phyloP scores from a whole-genome alignment of 2,888 invertebrate species.

The Callimorpha dominula region DNA sequence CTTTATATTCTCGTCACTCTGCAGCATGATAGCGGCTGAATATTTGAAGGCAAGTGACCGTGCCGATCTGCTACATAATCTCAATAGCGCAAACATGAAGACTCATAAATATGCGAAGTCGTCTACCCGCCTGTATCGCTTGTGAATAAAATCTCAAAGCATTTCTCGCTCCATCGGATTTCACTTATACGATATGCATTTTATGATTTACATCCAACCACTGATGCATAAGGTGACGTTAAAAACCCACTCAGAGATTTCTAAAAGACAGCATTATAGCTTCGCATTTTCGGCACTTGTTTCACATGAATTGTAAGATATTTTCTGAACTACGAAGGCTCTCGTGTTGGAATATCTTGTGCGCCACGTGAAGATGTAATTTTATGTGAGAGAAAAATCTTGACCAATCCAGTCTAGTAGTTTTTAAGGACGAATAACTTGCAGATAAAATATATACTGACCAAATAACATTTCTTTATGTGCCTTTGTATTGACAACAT shows the following conservation, averaged over 20 bases:
- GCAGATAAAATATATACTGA: neutral
- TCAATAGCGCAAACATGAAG: slow-evolving; percentile 50
- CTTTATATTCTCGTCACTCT: slow-evolving; percentile 47
- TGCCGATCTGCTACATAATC: slow-evolving; percentile 45
- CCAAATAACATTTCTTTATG: too few species aligned
- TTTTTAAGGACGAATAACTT: slow-evolving; percentile 17
- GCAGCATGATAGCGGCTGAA: slow-evolving; percentile 37
- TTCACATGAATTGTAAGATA: slow-evolving; percentile 37
- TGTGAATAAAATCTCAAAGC: slow-evolving; percentile 65
- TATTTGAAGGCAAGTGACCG: slow-evolving; percentile 52
- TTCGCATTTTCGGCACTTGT: slow-evolving; percentile 33
- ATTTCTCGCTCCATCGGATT: slow-evolving; percentile 65
- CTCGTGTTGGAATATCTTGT: slow-evolving; percentile 35
- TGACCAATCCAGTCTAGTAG: slow-evolving; percentile 26
- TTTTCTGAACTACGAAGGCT: slow-evolving; percentile 40
- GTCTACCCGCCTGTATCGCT: slow-evolving; percentile 42
- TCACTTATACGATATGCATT: slow-evolving; percentile 70
- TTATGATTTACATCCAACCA: slow-evolving; percentile 46
- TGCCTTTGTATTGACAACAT: too few species aligned
- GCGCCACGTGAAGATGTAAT: slow-evolving; percentile 36
- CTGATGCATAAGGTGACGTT: slow-evolving; percentile 27
- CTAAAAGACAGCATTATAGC: slow-evolving; percentile 14
- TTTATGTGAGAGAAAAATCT: slow-evolving; percentile 28
- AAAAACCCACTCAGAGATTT: slow-evolving; percentile 27
- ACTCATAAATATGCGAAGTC: slow-evolving; percentile 63